Evolutionary conservation across 2,113 vertebrate genomes (phyloP).

Genomic region (Paraplagusia blochii): DNA sequence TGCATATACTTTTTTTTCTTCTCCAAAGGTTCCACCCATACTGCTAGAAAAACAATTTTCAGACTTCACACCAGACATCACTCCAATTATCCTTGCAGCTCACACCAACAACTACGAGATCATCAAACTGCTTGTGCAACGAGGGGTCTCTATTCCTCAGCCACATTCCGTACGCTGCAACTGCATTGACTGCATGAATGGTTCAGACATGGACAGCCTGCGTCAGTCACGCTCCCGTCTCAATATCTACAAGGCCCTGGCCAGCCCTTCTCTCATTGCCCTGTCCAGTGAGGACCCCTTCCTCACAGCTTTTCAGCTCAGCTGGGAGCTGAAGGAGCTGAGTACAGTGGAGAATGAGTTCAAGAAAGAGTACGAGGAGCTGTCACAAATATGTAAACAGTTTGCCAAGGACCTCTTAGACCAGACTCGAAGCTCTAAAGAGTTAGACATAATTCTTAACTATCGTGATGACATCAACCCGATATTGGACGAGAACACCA

Average conservation of each 20-base stretch:
- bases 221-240: conserved; percentile 92
- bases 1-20: neutral
- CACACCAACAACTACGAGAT: conserved; percentile 99
- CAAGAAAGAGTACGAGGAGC: conserved; percentile 92
- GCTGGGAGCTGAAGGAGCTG: conserved; percentile 95
- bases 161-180: conserved; percentile 94
- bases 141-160: conserved; percentile 91
- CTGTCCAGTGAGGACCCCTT: conserved; percentile 97
- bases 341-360: conserved; percentile 98
- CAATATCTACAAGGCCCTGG: conserved; percentile 93
- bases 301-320: conserved; percentile 93
- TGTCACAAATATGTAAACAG: conserved; percentile 87
- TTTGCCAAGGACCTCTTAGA: conserved; percentile 97
- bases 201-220: conserved; percentile 90
- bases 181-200: conserved; percentile 90
- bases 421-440: conserved; percentile 94
- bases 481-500: conserved; percentile 84
- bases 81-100: conserved; percentile 95
- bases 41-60: conserved; percentile 94
- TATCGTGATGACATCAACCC: conserved; percentile 88
- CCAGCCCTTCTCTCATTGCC: conserved; percentile 90
- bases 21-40: conserved; percentile 86
- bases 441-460: conserved; percentile 95
- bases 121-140: conserved; percentile 93
- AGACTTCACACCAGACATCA: conserved; percentile 96